Base-by-base conservation (phyloP, 2,113 vertebrate species). In the Sardina pilchardus region DNA sequence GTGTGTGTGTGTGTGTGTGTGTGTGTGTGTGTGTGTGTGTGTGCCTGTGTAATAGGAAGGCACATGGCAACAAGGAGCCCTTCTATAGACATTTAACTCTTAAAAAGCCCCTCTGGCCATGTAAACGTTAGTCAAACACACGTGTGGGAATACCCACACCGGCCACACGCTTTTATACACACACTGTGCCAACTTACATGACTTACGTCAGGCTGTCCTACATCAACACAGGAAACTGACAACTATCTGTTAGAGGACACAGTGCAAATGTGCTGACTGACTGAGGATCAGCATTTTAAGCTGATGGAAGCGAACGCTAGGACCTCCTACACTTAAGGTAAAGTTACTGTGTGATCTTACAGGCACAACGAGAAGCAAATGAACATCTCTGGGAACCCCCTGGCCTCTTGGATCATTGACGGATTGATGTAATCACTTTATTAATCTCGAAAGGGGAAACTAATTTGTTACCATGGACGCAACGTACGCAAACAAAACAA, bases 251-350 rank as follows among this genome's bases (percentile, higher is more conserved):
- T 8, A 26, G 21, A 21, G 24, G 21, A 63, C 24, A 26, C 56
- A 63, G 24, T 63, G 24, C 21, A 8, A 26, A 83, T 84, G 1
- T 81, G 75, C 81, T 84, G 83, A n/a, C 56, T 67, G 43, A 56
- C 9, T 47, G 16, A 56, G 50, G 50, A 17, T 17, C 14, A 56
- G 56, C 50, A 53, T 53, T 53, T 5, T 47, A 9, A 63, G 59
- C n/a, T 59, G 24, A 44, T 0, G 42, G 7, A 16, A 26, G 63
- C 24, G 5, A 44, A 71, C 81, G n/a, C 12, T 12, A 47, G 12
- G 45, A 47, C 45, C 12, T 47, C 4, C 39, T 42, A 42, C 39
- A 42, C 39, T 42, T 42, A 42, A 42, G 39, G 39, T 1, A 42
- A 3, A 42, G 39, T 2, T 1, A 42, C 1, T 4, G 39, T 4